Evolutionary conservation across 2,888 invertebrate genomes (phyloP).

Genomic region (Tenthredo amoena): DNA sequence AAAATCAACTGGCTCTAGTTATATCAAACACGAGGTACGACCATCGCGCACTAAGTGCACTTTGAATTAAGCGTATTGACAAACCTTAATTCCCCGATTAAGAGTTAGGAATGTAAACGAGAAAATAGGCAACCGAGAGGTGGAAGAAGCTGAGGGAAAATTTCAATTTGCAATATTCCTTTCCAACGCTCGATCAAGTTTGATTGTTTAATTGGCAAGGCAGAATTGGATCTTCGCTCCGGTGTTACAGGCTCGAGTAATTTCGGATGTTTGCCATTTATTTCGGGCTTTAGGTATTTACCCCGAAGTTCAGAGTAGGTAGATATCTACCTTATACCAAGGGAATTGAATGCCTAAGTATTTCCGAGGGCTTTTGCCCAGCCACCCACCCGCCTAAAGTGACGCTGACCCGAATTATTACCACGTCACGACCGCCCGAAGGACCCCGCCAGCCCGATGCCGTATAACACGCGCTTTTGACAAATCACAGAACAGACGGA

Average conservation of each 20-base stretch:
- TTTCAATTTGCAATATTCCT: constrained; percentile 48
- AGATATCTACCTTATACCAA: constrained; percentile 40
- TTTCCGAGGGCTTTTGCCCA: constrained; percentile 30
- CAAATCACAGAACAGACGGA: constrained; percentile 42
- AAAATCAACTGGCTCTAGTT: background rate
- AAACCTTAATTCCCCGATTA: constrained; percentile 26
- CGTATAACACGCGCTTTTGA: constrained; percentile 25
- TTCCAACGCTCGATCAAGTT: constrained; percentile 43
- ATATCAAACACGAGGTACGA: constrained; percentile 5
- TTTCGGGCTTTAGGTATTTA: constrained; percentile 43
- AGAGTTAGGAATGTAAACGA: constrained; percentile 37
- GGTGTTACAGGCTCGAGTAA: constrained; percentile 38
- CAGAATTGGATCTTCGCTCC: constrained; percentile 36
- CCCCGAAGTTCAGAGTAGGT: constrained; percentile 35
- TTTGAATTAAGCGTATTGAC: constrained; percentile 7
- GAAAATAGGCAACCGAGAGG: background rate
- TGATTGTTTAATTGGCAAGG: constrained; percentile 50
- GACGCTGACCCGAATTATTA: constrained; percentile 44
- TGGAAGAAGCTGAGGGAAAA: constrained; percentile 18
- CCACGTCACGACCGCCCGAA: constrained; percentile 29
- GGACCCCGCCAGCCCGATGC: constrained; percentile 27
- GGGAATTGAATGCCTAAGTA: constrained; percentile 46
- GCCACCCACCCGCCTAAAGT: constrained; percentile 31
- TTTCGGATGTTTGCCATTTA: constrained; percentile 47
- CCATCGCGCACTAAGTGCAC: constrained; percentile 18